These are phyloP conservation scores for Cheilosia grossa DNA, from an alignment of 2,888 invertebrate species.

Conservation along the genomic window DNA sequence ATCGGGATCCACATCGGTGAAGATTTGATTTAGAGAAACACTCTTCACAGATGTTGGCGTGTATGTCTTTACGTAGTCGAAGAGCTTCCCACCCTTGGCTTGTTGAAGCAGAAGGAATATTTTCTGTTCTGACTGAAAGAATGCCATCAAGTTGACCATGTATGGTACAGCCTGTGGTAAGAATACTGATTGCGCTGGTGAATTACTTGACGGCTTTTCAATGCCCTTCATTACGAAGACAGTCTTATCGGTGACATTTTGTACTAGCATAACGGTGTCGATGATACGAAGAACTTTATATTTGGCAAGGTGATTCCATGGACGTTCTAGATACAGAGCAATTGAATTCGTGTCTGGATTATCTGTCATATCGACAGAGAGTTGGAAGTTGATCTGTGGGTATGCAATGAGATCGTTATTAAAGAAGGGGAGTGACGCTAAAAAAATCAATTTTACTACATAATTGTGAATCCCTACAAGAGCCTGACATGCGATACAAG, in stretches of 20 bases:
- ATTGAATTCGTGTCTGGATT: constrained; percentile 65
- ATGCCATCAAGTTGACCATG: constrained; percentile 81
- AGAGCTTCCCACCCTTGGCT: constrained; percentile 82
- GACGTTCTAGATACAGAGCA: constrained; percentile 79
- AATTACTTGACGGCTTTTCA: constrained; percentile 81
- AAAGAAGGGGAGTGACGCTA: neutral
- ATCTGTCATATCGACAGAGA: constrained; percentile 79
- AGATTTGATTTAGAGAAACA: constrained; percentile 77
- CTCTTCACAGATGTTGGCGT: constrained; percentile 75
- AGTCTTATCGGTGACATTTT: constrained; percentile 81
- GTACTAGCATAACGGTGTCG: constrained; percentile 82
- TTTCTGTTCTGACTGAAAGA: constrained; percentile 82
- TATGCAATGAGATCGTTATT: neutral
- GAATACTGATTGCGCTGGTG: constrained; percentile 81
- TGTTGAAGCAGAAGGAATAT: constrained; percentile 81
- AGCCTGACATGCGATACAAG: no score
- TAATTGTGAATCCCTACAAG: no score
- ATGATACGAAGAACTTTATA: constrained; percentile 82
- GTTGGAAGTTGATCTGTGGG: constrained; percentile 78
- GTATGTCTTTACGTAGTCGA: constrained; percentile 80
- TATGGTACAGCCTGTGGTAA: constrained; percentile 82
- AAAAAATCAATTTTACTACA: no score
- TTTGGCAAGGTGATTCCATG: constrained; percentile 82
- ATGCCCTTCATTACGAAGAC: constrained; percentile 82
- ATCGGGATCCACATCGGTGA: constrained; percentile 76